phyloP scores from a whole-genome alignment of 2,113 vertebrate genomes.

The Oostethus manadensis region DNA sequence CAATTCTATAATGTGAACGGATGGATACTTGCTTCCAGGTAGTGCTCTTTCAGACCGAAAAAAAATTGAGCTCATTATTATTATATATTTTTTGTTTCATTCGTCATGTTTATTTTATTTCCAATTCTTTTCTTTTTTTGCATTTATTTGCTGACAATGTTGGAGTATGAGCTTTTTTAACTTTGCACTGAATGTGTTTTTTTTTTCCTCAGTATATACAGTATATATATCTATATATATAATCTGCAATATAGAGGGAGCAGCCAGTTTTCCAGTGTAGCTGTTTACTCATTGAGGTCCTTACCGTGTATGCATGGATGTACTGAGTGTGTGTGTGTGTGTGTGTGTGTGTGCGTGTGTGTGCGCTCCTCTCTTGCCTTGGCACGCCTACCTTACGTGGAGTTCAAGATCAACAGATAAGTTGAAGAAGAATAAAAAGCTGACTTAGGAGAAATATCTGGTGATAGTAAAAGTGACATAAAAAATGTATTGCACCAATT shows the following conservation, averaged over 20 bases:
- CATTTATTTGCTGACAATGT: conserved; percentile 84
- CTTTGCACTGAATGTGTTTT: conserved; percentile 97
- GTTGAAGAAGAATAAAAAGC: conserved; percentile 66
- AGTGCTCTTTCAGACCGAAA: conserved; percentile 85
- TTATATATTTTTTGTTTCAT: conserved; percentile 72
- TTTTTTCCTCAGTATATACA: conserved; percentile 78
- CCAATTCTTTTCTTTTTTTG: conserved; percentile 68
- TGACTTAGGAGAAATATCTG: conserved; percentile 83
- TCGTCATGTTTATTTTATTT: conserved; percentile 86
- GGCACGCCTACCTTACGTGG: conserved; percentile 91
- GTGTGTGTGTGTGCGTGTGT: conserved; percentile 47
- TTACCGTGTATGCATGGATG: conserved; percentile 62
- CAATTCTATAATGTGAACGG: conserved; percentile 99
- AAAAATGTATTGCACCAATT: conserved; percentile 94
- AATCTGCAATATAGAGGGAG: conserved; percentile 81
- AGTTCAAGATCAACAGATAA: conserved; percentile 85
- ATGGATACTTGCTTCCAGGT: conserved; percentile 98
- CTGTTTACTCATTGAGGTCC: conserved; percentile 97
- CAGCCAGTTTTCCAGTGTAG: conserved; percentile 88
- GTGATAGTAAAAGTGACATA: conserved; percentile 73
- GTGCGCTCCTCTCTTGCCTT: conserved; percentile 93
- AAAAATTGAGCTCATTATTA: conserved; percentile 83
- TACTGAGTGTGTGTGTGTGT: conserved; percentile 63
- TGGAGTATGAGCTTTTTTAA: conserved; percentile 89
- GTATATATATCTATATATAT: conserved; percentile 39